Base-by-base conservation (phyloP, 1,140 invertebrate genomes). In the Caenorhabditis latens region DNA sequence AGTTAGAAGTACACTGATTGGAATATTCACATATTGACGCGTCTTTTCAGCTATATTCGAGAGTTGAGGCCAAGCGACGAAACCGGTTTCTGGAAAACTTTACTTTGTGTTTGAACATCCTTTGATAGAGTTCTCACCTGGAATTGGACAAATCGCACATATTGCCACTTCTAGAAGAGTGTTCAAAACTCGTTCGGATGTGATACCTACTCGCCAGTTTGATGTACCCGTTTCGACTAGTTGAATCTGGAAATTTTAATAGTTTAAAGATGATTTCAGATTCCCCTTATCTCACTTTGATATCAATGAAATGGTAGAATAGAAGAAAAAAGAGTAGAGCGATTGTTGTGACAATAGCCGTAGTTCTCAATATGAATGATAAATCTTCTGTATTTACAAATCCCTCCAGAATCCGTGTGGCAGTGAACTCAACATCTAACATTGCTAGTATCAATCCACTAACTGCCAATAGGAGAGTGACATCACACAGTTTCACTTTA, bases 1-100 rank as follows among this genome's bases (percentile, higher is more conserved):
- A 91, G 97, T 99, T 87, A 99, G 95, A 87, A 97, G 95, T 87
- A 99, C 96, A 93, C 99, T 97, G 11, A 91, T 50, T 53, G 91
- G 91, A 83, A 91, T 67, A 14, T 86, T 67, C 13, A 90, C 85
- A 21, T 32, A 42, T 42, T 71, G 46, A 42, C 55, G 42, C 8
- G 58, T 86, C 19, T 21, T 42, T n/a, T 65, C 43, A 16, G 61
- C 63, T n/a, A 58, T 57, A 21, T 55, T 48, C 19, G 82, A 84
- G 19, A 90, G 84, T 67, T 89, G 58, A 14, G 90, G 88, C 90
- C 90, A 90, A 16, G 82, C 42, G 24, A 90, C 84, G 19, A 63
- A 55, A 63, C 86, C 84, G 21, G 46, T 90, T 50, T 84, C 85
- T 86, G 87, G 61, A 84, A 40, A n/a, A n/a, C n/a, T n/a, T n/a